phyloP scores from a whole-genome alignment of 2,113 vertebrate species.

The Oryzias celebensis region DNA sequence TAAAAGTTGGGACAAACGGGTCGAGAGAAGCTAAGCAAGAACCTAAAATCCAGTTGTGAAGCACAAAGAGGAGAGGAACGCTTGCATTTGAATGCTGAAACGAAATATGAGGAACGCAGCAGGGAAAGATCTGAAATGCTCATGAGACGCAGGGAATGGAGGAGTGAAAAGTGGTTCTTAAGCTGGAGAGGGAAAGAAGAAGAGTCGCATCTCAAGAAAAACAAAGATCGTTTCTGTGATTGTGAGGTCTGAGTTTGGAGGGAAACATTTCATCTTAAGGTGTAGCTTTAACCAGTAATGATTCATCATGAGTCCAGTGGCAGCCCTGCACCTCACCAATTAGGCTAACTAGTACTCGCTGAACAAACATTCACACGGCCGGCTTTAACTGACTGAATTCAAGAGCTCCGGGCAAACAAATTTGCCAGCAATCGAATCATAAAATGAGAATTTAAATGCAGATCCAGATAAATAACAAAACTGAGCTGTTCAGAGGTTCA shows the following conservation, averaged over 20 bases:
- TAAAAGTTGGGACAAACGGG: not conserved
- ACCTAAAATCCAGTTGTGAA: conserved; percentile 16
- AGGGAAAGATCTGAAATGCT: conserved; percentile 18
- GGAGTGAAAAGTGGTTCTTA: conserved; percentile 15
- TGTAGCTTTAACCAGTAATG: too few relatives aligned
- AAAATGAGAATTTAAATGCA: not conserved
- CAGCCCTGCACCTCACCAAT: not conserved
- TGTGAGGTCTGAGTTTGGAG: too few relatives aligned
- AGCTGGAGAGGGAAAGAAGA: not conserved
- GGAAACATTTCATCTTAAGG: too few relatives aligned
- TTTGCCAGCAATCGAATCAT: not conserved
- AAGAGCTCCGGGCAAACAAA: not conserved
- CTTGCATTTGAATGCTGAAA: conserved; percentile 33
- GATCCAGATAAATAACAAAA: not conserved
- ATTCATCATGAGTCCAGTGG: not conserved
- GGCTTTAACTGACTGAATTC: not conserved
- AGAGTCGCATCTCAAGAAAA: too few relatives aligned
- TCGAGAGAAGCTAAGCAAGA: conserved; percentile 1
- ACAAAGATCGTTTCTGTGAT: too few relatives aligned
- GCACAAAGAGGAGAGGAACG: conserved; percentile 1
- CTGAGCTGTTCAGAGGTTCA: not conserved
- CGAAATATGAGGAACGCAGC: conserved; percentile 24
- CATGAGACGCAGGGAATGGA: conserved; percentile 20
- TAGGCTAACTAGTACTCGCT: conserved; percentile 2
- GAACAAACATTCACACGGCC: conserved; percentile 2